A percentile compares a stretch with the other conserved stretches of the same genome.
Evolutionary conservation across 2,797 vertebrate genomes (phyloP).

Genomic region (Danio aesculapii): DNA sequence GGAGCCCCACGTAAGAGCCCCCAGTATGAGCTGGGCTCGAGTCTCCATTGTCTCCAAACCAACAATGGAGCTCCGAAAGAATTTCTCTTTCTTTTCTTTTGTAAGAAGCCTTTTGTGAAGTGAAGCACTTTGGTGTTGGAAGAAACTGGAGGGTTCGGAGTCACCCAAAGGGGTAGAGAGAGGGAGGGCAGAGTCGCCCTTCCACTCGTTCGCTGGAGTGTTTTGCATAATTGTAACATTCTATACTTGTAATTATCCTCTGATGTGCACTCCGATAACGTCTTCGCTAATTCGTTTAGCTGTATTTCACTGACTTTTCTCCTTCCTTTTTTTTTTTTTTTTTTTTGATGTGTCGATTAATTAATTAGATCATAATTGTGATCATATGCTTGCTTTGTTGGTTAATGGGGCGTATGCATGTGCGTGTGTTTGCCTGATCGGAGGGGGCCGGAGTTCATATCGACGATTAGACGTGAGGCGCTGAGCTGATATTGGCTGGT

Average conservation of each 20-base stretch:
- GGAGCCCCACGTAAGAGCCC: slow-evolving; percentile 58
- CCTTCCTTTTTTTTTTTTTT: slow-evolving; percentile 3
- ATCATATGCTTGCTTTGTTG: slow-evolving; percentile 80
- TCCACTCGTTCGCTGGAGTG: slow-evolving; percentile 69
- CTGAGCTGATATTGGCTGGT: slow-evolving; percentile 66
- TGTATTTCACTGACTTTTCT: slow-evolving; percentile 14
- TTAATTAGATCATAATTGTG: slow-evolving; percentile 82
- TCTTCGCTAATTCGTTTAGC: slow-evolving; percentile 36
- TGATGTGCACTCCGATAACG: slow-evolving; percentile 77
- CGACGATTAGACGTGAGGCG: slow-evolving; percentile 50
- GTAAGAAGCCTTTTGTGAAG: slow-evolving; percentile 75
- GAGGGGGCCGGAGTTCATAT: slow-evolving; percentile 14
- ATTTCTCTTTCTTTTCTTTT: slow-evolving; percentile 56
- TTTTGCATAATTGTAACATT: slow-evolving; percentile 83
- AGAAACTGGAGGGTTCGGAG: slow-evolving; percentile 75
- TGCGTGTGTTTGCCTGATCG: slow-evolving; percentile 12
- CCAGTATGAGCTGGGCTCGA: slow-evolving; percentile 71
- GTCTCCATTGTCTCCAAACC: slow-evolving; percentile 80
- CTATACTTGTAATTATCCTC: slow-evolving; percentile 86
- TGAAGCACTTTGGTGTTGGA: slow-evolving; percentile 80
- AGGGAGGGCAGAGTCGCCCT: slow-evolving; percentile 47
- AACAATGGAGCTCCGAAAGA: slow-evolving; percentile 80
- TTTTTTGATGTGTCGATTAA: slow-evolving; percentile 83
- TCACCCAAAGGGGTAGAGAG: slow-evolving; percentile 56
- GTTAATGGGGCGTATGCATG: slow-evolving; percentile 69